Evolutionary conservation across 2,888 invertebrate genomes (phyloP), one percentile per base, ranked within the genome.

Genomic region (Chloromyia formosa): DNA sequence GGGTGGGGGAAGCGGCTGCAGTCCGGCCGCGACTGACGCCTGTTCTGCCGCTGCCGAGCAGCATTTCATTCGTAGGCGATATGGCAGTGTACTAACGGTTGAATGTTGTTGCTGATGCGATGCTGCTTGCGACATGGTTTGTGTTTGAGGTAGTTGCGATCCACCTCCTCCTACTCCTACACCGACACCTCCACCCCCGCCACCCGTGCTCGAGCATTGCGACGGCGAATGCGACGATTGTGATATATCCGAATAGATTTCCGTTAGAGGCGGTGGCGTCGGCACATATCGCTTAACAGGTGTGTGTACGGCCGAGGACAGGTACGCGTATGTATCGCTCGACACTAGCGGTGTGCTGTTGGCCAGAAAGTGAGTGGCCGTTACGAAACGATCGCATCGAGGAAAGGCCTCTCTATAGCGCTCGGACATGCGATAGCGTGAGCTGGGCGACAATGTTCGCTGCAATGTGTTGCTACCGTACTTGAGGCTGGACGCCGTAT

Each of bases 281-380:
- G 86, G 86, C 16, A 86, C 82, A 75, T 86, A 86, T 0, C 86
- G 83, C 69, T 86, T 86, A 0, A 86, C 84, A 1, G 86, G 86
- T 5, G 86, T 86, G 75, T 86, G 85, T 4, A 84, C 85, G 14
- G 84, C 81, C n/a, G 85, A 83, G 0, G 85, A 81, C 62, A 86
- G 78, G 77, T 84, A 86, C 20, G 82, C 80, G 40, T 83, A 83
- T 0, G 81, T 81, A 75, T 84, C 84, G 61, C 80, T 83, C 14
- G 84, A 81, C 49, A 81, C 80, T 42, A 83, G 75, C 1, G 84
- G 81, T 22, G 82, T 80, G 42, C 80, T 80, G 60, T 81, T 81
- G 3, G 81, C 80, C 22, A 82, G 76, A 75, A 80, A 82, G 64
- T 82, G 81, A 16, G 81, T 78, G 35, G 81, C 79, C 68, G 79